These are phyloP conservation scores for Drosophila percnosoma DNA, from an alignment of 2,888 invertebrate species.

Conservation along the genomic window DNA sequence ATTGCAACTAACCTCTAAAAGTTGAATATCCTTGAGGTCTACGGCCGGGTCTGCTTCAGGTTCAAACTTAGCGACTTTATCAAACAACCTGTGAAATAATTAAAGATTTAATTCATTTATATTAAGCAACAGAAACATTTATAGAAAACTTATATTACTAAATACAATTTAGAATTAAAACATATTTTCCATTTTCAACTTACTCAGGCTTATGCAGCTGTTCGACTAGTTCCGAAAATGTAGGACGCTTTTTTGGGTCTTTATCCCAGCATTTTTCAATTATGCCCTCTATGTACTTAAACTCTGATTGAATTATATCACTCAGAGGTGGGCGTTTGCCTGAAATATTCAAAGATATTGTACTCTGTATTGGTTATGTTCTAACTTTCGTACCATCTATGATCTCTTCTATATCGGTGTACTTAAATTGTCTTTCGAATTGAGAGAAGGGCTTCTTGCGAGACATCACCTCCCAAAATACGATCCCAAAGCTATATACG, in stretches of 20 bases:
- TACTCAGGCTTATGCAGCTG: not conserved
- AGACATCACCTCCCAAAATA: not conserved
- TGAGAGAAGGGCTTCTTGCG: slow-evolving; percentile 10
- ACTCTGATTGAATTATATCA: not conserved
- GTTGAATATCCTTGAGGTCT: no score
- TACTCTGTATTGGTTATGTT: not conserved
- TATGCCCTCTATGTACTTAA: not conserved
- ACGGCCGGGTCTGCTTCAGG: not conserved
- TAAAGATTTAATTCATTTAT: not conserved
- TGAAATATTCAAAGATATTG: not conserved
- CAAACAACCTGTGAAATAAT: not conserved
- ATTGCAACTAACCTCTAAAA: not conserved
- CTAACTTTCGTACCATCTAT: not conserved
- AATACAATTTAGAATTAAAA: not conserved
- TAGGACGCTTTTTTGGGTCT: not conserved
- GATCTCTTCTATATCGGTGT: not conserved
- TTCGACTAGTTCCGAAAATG: not conserved
- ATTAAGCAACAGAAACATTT: not conserved
- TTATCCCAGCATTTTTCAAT: not conserved
- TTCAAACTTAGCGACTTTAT: not conserved
- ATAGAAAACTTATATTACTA: not conserved
- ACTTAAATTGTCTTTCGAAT: fast-evolving
- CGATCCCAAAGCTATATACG: slow-evolving; percentile 6
- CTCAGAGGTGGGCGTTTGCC: slow-evolving; percentile 4
- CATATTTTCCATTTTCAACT: not conserved